phyloP scores from a whole-genome alignment of 2,888 invertebrate genomes.

The Proisotoma minuta region DNA sequence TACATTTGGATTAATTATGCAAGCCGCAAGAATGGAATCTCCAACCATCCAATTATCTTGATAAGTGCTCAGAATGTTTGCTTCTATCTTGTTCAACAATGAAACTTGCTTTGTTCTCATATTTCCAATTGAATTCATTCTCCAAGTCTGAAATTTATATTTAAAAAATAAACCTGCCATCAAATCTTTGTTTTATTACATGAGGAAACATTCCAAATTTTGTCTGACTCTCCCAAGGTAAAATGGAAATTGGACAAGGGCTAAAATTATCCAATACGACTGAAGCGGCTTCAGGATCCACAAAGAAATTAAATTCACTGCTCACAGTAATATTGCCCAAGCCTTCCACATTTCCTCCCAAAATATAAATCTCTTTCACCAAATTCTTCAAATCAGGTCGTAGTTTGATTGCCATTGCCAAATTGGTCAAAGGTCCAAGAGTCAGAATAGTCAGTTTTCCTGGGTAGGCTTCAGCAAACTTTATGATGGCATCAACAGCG shows the following conservation, averaged over 20 bases:
- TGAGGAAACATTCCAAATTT: constrained; percentile 40
- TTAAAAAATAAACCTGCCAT: background rate
- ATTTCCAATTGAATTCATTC: constrained; percentile 53
- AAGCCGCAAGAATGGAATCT: constrained; percentile 41
- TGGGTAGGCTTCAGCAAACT: constrained; percentile 41
- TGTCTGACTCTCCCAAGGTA: constrained; percentile 67
- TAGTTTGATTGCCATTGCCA: constrained; percentile 67
- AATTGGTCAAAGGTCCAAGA: constrained; percentile 70
- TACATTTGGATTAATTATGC: constrained; percentile 33
- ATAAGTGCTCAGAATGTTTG: constrained; percentile 25
- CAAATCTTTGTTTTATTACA: constrained; percentile 16
- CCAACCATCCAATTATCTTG: constrained; percentile 35
- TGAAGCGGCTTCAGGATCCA: constrained; percentile 72
- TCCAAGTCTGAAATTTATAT: constrained; percentile 55
- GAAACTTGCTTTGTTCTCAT: constrained; percentile 51
- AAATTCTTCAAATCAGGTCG: constrained; percentile 53
- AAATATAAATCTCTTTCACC: constrained; percentile 34
- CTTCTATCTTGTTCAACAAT: constrained; percentile 57
- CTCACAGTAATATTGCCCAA: constrained; percentile 59
- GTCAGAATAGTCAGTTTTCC: constrained; percentile 38
- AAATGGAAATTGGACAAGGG: constrained; percentile 58
- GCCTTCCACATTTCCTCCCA: constrained; percentile 50
- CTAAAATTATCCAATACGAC: constrained; percentile 62
- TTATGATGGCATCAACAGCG: constrained; percentile 45
- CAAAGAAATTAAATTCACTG: constrained; percentile 72